Base-by-base conservation (phyloP, 1,140 invertebrate species). In the Marisa cornuarietis region DNA sequence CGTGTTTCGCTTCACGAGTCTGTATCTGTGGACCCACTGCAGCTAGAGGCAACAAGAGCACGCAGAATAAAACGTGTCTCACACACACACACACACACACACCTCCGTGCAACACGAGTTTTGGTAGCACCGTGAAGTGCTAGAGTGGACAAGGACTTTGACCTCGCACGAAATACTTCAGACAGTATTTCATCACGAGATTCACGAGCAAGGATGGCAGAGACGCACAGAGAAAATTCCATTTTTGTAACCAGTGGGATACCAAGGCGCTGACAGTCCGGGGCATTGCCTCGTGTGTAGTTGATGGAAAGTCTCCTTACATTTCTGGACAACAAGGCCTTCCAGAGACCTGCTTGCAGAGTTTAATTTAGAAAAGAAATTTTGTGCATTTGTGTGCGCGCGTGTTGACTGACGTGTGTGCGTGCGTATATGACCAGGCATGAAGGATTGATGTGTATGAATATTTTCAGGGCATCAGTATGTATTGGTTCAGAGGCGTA, bases 361-460 rank as follows among this genome's bases (percentile, higher is more conserved):
- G 71, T 42, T 42, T 42, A 42, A 42, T 42, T 42, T 42, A 42
- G 31, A 42, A 0, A 42, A 42, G 31, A 42, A 42, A 42, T 42
- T 42, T 42, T 42, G 31, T 73, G 78, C 72, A 31, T 79, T 69
- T 79, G 71, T 73, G 78, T 73, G 71, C 61, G 78, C n/a, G n/a
- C n/a, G n/a, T n/a, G n/a, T n/a, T n/a, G n/a, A n/a, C n/a, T n/a
- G n/a, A n/a, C n/a, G n/a, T 24, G 71, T 26, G 71, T 79, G 71
- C 69, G 76, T 52, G 66, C 52, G 63, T 24, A 18, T 20, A 63
- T 68, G 61, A 24, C 54, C 3, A 42, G 11, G 42, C 31, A 66
- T 13, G 62, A 20, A 51, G 26, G 31, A 6, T 16, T 78, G 42
- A 42, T 18, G 42, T 61, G 42, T 1, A 62, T 58, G 24, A 61